These are phyloP conservation scores for Gastrophysa polygoni DNA, from an alignment of 2,888 invertebrate species.

Conservation along the genomic window DNA sequence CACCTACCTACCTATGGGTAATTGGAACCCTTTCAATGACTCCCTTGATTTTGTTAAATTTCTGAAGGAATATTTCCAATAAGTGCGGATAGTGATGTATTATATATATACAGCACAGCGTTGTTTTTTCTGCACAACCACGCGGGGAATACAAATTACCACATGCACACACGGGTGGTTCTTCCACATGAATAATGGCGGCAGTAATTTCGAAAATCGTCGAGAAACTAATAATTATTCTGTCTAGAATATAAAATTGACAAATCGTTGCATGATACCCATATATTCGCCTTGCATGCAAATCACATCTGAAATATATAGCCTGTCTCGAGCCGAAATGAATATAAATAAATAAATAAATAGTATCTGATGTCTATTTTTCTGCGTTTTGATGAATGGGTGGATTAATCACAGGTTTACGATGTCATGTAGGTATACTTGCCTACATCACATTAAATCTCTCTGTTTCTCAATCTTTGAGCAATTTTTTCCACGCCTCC, in stretches of 20 bases:
- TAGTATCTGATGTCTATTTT: background rate
- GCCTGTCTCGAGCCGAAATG: constrained; percentile 11
- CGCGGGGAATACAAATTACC: constrained; percentile 8
- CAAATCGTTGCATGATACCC: constrained; percentile 44
- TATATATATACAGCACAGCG: too few species aligned
- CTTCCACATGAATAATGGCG: constrained; percentile 36
- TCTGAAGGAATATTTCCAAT: too few species aligned
- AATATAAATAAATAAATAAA: constrained; percentile 11
- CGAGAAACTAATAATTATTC: constrained; percentile 41
- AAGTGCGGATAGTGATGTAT: too few species aligned
- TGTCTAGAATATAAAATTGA: constrained; percentile 43
- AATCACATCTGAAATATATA: constrained; percentile 38
- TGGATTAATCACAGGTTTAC: too few species aligned
- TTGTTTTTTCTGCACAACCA: background rate
- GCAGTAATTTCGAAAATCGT: constrained; percentile 35
- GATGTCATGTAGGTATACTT: too few species aligned
- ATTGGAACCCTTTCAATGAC: too few species aligned
- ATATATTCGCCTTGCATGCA: constrained; percentile 41
- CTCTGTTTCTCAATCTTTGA: too few species aligned
- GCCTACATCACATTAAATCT: too few species aligned
- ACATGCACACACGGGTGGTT: constrained; percentile 23
- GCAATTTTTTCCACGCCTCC: too few species aligned
- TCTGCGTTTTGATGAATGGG: too few species aligned
- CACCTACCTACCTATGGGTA: too few species aligned
- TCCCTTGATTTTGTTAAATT: too few species aligned